phyloP scores from a whole-genome alignment of 2,113 vertebrate genomes.

The Brevimyrus niger region DNA sequence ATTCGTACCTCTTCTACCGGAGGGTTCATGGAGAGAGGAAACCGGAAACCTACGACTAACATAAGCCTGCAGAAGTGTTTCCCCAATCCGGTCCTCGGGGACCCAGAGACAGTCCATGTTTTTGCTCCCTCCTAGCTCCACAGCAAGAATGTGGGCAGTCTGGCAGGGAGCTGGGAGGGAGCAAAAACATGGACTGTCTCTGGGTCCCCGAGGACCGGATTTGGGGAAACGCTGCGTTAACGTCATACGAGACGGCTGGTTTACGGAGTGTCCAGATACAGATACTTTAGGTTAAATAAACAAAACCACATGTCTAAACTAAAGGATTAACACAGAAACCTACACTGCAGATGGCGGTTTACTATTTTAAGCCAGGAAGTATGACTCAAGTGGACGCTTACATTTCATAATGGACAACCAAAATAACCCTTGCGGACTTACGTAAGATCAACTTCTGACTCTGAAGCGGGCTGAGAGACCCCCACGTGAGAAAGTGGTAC shows the following conservation, averaged over 20 bases:
- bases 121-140: not conserved
- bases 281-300: no score
- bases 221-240: not conserved
- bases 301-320: no score
- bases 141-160: not conserved
- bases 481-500: not conserved
- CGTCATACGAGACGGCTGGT: no score
- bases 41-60: not conserved
- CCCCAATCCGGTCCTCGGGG: not conserved
- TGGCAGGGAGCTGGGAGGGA: no score
- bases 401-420: not conserved
- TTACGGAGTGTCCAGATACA: no score
- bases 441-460: not conserved
- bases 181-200: no score
- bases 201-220: no score
- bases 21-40: not conserved
- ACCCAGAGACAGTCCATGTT: not conserved
- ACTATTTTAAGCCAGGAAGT: not conserved
- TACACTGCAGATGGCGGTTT: no score
- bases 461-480: not conserved
- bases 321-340: no score
- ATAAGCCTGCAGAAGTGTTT: not conserved
- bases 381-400: not conserved
- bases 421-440: not conserved
- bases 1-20: not conserved